phyloP scores from a whole-genome alignment of 2,797 vertebrate genomes.

The Cossypha heuglini region DNA sequence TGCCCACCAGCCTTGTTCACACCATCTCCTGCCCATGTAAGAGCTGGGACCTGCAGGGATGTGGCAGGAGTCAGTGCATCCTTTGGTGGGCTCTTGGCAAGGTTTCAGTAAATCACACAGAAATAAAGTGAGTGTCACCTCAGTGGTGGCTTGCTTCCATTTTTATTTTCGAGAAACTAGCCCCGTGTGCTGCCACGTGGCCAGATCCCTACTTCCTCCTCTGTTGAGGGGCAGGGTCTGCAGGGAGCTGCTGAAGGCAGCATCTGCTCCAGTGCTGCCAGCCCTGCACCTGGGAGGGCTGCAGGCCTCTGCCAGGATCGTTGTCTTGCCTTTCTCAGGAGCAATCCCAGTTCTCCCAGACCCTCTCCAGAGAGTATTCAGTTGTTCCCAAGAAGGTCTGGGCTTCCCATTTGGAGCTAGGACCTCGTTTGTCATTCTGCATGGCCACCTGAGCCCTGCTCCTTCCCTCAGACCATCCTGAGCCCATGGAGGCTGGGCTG shows the following conservation, averaged over 20 bases:
- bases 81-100: not conserved
- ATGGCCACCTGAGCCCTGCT: accelerated
- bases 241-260: not conserved
- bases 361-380: not conserved
- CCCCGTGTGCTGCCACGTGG: accelerated
- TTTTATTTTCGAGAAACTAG: not conserved
- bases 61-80: not conserved
- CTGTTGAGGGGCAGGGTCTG: accelerated
- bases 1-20: not conserved
- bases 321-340: not conserved
- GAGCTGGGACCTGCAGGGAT: not conserved
- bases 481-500: not conserved
- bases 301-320: not conserved
- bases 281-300: not conserved
- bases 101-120: not conserved
- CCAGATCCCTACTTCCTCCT: accelerated
- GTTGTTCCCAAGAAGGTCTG: not conserved
- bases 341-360: not conserved
- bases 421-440: not conserved
- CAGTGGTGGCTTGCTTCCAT: not conserved
- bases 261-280: not conserved
- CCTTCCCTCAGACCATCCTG: not conserved
- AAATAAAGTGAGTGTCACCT: not conserved
- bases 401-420: not conserved
- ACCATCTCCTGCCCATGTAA: not conserved